A percentile compares a stretch with the other conserved stretches of the same genome.
Conservation (phyloP, 1,140 invertebrate genomes). For the Bombus waltoni region DNA sequence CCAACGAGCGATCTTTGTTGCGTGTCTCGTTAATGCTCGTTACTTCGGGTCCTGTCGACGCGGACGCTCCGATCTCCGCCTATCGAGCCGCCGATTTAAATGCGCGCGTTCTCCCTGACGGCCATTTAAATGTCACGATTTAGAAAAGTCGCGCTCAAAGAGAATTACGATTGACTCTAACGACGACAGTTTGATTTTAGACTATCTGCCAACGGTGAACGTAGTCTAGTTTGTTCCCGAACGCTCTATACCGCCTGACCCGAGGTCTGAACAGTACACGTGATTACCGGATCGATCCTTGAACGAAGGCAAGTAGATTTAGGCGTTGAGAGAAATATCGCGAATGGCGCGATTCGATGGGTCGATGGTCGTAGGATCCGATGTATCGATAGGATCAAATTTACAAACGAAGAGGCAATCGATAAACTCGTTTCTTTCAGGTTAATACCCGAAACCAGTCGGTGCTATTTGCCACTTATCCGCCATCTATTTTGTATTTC, state of each 20-base stretch:
- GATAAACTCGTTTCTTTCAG: too few relatives aligned
- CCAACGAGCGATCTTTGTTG: slow-evolving; percentile 29
- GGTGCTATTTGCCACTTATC: not conserved
- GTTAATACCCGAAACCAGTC: not conserved
- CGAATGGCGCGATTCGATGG: not conserved
- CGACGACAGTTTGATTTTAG: not conserved
- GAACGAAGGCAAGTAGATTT: not conserved
- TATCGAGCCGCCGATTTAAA: slow-evolving; percentile 15
- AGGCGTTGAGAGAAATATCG: not conserved
- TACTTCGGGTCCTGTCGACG: not conserved
- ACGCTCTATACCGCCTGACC: not conserved
- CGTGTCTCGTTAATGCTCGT: slow-evolving; percentile 46
- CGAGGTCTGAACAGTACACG: not conserved
- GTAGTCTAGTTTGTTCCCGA: not conserved
- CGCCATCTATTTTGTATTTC: not conserved
- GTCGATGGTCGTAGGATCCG: not conserved
- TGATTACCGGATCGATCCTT: not conserved
- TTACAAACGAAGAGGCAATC: not conserved
- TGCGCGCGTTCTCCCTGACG: not conserved
- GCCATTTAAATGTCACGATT: slow-evolving; percentile 29
- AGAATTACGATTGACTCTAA: not conserved
- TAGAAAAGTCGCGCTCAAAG: not conserved
- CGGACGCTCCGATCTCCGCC: slow-evolving; percentile 26
- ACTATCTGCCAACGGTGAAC: not conserved
- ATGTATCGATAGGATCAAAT: too few relatives aligned